phyloP scores from a whole-genome alignment of 2,797 vertebrate genomes.

The Lepilemur ruficaudatus region DNA sequence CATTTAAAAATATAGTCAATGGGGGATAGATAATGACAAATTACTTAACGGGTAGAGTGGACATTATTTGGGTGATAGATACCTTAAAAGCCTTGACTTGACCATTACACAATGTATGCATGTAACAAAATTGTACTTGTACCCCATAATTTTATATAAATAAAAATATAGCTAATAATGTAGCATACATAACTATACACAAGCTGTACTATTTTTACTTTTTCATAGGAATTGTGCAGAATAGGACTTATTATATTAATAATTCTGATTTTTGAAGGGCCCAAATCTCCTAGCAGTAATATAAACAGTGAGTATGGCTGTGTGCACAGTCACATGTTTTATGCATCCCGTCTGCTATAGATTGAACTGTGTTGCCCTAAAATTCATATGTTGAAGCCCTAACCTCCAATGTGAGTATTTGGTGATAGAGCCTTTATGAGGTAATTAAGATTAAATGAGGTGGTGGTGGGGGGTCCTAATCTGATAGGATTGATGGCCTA shows the following conservation, averaged over 20 bases:
- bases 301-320: not conserved
- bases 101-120: no score
- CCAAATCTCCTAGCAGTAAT: not conserved
- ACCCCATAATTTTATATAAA: no score
- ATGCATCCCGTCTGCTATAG: not conserved
- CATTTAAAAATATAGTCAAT: not conserved
- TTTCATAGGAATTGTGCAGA: not conserved
- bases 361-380: not conserved
- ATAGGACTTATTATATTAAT: not conserved
- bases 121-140: no score
- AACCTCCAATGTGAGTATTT: not conserved
- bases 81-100: no score
- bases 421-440: not conserved
- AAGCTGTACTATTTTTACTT: not conserved
- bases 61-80: no score
- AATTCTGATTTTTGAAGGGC: not conserved
- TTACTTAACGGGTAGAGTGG: no score
- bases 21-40: no score
- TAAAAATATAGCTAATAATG: not conserved
- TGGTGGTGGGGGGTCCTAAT: not conserved
- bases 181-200: not conserved
- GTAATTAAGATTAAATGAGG: slow-evolving; percentile 7
- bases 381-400: not conserved
- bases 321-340: not conserved
- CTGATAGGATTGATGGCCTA: not conserved